Percentiles rank a stretch among this genome's conserved stretches.
Conservation (phyloP, 1,140 invertebrate species). For the Camponotus vicinus region DNA sequence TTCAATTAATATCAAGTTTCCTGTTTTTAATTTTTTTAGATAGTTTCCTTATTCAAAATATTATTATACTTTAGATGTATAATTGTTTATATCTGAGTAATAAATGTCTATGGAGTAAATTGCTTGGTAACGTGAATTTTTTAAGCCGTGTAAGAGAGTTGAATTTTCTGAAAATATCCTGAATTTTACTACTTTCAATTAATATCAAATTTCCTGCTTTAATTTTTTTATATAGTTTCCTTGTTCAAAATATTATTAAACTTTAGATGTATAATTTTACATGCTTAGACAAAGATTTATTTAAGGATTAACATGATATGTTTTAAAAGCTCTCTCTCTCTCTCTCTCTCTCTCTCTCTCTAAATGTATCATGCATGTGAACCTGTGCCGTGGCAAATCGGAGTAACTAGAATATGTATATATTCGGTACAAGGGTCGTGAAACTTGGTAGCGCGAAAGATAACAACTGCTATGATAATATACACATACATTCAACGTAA, state of each 20-base stretch:
- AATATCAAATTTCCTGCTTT: neutral
- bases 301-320: slow-evolving; percentile 15
- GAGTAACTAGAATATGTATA: slow-evolving; percentile 27
- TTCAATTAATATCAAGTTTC: neutral
- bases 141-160: too few relatives aligned
- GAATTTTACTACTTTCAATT: neutral
- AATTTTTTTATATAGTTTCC: neutral
- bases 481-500: slow-evolving; percentile 34
- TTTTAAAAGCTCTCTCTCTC: neutral
- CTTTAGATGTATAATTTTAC: neutral
- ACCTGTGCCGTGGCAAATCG: neutral
- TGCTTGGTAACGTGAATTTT: neutral
- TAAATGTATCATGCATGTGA: slow-evolving; percentile 28
- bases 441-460: slow-evolving; percentile 45
- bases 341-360: too few relatives aligned
- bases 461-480: slow-evolving; percentile 39
- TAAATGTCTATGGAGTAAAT: neutral
- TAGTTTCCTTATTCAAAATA: neutral
- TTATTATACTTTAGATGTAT: neutral
- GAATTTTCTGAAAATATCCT: too few relatives aligned
- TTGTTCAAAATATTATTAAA: neutral
- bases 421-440: slow-evolving; percentile 32
- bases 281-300: neutral
- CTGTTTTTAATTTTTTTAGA: neutral
- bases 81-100: neutral